Conservation (phyloP, 2,113 vertebrate genomes). For the Reinhardtius hippoglossoides region DNA sequence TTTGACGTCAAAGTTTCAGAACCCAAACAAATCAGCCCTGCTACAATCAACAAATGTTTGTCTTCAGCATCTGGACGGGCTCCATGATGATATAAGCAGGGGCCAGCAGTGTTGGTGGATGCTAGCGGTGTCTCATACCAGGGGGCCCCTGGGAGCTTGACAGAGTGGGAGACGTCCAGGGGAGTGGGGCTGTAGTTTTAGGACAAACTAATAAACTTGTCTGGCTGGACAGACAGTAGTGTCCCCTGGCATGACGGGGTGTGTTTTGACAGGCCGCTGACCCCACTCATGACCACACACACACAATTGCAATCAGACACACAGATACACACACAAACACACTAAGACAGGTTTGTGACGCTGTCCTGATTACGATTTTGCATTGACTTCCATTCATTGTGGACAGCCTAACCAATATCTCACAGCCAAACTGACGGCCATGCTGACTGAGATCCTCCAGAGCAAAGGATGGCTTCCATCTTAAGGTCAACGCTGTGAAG, state of each 20-base stretch:
- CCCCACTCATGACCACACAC: conserved; percentile 38
- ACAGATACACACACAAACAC: conserved; percentile 3
- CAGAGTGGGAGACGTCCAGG: conserved; percentile 52
- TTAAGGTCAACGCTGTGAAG: too few relatives aligned
- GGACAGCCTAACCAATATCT: background rate
- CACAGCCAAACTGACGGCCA: too few relatives aligned
- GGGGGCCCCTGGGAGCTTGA: conserved; percentile 65
- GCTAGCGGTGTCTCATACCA: conserved; percentile 63
- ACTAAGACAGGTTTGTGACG: background rate
- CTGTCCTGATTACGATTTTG: background rate
- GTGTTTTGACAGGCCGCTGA: conserved; percentile 74
- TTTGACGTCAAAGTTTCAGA: conserved; percentile 25
- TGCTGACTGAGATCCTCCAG: too few relatives aligned
- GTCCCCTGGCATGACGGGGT: conserved; percentile 47
- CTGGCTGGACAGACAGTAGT: conserved; percentile 72
- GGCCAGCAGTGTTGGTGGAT: conserved; percentile 44
- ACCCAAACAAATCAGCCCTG: conserved; percentile 41
- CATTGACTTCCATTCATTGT: background rate
- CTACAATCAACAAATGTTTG: conserved; percentile 67
- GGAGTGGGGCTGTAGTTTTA: conserved; percentile 62
- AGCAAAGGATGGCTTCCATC: too few relatives aligned
- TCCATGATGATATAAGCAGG: conserved; percentile 9
- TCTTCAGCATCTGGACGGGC: conserved; percentile 48
- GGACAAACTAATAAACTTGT: conserved; percentile 82
- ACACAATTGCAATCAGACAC: conserved; percentile 9